Conservation (phyloP, 2,797 vertebrate genomes). For the Bradypodion ventrale region DNA sequence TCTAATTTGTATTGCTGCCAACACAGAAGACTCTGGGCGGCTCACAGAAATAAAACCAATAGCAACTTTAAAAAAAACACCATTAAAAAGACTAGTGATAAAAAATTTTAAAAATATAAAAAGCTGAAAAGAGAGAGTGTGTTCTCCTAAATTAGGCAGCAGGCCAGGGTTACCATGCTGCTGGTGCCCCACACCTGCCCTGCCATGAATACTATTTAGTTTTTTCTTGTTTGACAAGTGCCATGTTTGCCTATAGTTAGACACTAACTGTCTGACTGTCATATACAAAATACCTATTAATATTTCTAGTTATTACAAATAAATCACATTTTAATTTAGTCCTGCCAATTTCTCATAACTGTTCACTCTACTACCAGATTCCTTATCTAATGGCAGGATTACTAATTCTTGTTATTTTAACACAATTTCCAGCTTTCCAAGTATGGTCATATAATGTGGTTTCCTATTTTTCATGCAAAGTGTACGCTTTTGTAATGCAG, state of each 20-base stretch:
- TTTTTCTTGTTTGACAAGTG: slow-evolving; percentile 5
- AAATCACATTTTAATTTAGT: slow-evolving; percentile 70
- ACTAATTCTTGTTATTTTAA: slow-evolving; percentile 66
- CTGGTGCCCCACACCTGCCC: no score
- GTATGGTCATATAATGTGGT: slow-evolving; percentile 46
- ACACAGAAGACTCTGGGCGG: no score
- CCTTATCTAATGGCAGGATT: slow-evolving; percentile 70
- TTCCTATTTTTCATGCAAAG: slow-evolving; percentile 44
- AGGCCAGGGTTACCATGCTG: no score
- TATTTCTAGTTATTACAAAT: slow-evolving; percentile 65
- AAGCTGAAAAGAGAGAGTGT: no score
- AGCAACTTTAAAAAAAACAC: no score
- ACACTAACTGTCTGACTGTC: slow-evolving; percentile 14
- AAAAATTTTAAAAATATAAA: no score
- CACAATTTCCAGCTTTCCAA: slow-evolving; percentile 60
- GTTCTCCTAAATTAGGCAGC: no score
- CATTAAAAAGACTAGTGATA: no score
- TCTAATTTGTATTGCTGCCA: no score
- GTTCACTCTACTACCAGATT: slow-evolving; percentile 71
- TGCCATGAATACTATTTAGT: not conserved
- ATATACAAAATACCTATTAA: not conserved
- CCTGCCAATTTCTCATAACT: slow-evolving; percentile 70
- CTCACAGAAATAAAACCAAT: no score
- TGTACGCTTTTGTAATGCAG: slow-evolving; percentile 16
- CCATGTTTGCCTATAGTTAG: slow-evolving; percentile 5